Conservation (phyloP, 2,797 vertebrate genomes). For the Xenopus petersii region DNA sequence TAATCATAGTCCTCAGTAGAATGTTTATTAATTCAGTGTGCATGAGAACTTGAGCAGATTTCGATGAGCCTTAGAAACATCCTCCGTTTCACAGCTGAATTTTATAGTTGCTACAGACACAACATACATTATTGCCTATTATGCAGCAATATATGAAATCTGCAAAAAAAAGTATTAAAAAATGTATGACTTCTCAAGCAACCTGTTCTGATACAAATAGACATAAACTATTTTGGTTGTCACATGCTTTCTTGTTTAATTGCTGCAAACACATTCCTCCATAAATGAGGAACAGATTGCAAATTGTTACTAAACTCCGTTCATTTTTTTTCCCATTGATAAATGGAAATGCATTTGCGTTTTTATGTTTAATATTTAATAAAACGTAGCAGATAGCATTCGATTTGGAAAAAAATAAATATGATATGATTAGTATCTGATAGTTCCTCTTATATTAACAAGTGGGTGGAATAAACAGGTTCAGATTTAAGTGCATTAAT, state of each 20-base stretch:
- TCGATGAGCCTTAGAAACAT: no score
- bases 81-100: no score
- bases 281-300: slow-evolving; percentile 42
- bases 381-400: no score
- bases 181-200: slow-evolving; percentile 30
- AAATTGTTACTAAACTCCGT: slow-evolving; percentile 34
- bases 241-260: slow-evolving; percentile 28
- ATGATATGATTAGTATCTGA: background rate
- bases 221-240: slow-evolving; percentile 32
- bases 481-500: background rate
- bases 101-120: no score
- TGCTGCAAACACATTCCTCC: slow-evolving; percentile 35
- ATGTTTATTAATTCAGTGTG: no score
- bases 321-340: slow-evolving; percentile 22
- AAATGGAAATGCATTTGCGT: slow-evolving; percentile 36
- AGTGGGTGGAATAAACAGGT: slow-evolving; percentile 14
- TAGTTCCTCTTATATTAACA: slow-evolving; percentile 5
- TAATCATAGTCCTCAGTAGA: no score
- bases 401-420: no score
- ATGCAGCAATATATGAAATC: background rate
- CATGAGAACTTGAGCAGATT: no score
- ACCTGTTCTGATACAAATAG: slow-evolving; percentile 11
- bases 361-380: slow-evolving; percentile 16
- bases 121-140: no score
- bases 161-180: slow-evolving; percentile 4